Percentiles rank a stretch among this genome's conserved stretches.
Evolutionary conservation across 2,888 invertebrate genomes (phyloP).

Genomic region (Leptinotarsa haldemani): DNA sequence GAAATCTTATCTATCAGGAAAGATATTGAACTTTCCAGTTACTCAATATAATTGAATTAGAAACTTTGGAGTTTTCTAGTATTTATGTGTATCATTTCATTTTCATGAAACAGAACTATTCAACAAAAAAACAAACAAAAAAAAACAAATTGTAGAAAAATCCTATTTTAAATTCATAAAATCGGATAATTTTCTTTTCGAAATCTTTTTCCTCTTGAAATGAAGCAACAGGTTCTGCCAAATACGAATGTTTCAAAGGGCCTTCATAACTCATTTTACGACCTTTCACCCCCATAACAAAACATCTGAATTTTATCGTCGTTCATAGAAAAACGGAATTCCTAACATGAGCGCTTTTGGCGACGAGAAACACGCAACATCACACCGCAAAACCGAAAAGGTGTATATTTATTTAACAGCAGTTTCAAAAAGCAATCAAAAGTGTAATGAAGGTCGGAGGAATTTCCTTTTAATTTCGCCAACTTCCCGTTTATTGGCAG

Average conservation of each 20-base stretch:
- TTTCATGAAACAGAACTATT: no score
- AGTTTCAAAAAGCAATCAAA: conserved; percentile 9
- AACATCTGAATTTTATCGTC: neutral
- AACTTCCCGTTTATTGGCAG: conserved; percentile 10
- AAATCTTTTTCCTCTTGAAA: neutral
- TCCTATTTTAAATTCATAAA: no score
- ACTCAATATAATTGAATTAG: no score
- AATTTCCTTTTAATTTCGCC: conserved; percentile 7
- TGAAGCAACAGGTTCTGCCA: neutral
- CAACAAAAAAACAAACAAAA: no score
- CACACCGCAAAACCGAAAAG: neutral
- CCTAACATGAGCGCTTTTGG: neutral
- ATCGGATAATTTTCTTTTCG: no score
- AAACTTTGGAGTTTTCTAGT: no score
- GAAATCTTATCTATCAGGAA: no score
- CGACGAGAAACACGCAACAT: conserved; percentile 1
- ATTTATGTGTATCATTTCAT: no score
- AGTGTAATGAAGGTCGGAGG: neutral
- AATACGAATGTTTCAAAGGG: neutral
- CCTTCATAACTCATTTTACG: neutral
- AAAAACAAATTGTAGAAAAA: no score
- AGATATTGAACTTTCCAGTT: no score
- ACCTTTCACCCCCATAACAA: neutral
- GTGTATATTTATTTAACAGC: conserved; percentile 11
- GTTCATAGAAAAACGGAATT: neutral